Percentiles rank a stretch among this genome's conserved stretches.
These are phyloP conservation scores for Agapostemon virescens DNA, from an alignment of 2,888 invertebrate genomes.

Conservation along the genomic window DNA sequence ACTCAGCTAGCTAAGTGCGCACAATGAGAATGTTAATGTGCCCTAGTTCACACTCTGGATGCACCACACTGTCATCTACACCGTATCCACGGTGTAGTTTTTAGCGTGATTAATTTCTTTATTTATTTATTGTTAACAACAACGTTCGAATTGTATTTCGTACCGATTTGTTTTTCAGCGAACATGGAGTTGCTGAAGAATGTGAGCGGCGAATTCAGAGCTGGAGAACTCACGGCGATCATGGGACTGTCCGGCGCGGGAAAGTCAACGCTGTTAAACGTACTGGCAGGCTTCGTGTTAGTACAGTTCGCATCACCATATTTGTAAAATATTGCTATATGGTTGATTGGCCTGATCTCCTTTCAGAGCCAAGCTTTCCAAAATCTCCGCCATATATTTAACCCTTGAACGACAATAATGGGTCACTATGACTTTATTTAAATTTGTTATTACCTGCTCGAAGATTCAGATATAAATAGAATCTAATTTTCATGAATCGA, in stretches of 20 bases:
- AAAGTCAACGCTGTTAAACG: conserved; percentile 93
- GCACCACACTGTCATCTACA: not conserved
- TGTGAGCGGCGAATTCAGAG: conserved; percentile 86
- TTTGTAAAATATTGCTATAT: not conserved
- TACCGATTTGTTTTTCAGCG: conserved; percentile 75
- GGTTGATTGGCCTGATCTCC: not conserved
- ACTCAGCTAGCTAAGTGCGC: not conserved
- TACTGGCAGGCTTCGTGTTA: conserved; percentile 94
- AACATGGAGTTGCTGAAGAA: conserved; percentile 78
- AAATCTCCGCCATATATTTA: too few relatives aligned
- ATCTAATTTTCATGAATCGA: too few relatives aligned
- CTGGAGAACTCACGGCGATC: conserved; percentile 90
- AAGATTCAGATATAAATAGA: too few relatives aligned
- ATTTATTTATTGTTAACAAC: too few relatives aligned
- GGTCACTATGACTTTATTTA: too few relatives aligned
- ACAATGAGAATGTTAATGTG: not conserved
- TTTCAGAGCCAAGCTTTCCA: not conserved
- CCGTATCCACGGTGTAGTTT: not conserved
- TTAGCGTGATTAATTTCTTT: not conserved
- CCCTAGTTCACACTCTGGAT: not conserved
- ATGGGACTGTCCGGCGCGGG: conserved; percentile 95
- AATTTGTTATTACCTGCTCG: too few relatives aligned
- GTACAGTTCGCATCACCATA: conserved; percentile 70
- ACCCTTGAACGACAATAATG: too few relatives aligned
- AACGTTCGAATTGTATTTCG: not conserved